Conservation (phyloP, 1,140 invertebrate genomes). For the Ips nitidus region DNA sequence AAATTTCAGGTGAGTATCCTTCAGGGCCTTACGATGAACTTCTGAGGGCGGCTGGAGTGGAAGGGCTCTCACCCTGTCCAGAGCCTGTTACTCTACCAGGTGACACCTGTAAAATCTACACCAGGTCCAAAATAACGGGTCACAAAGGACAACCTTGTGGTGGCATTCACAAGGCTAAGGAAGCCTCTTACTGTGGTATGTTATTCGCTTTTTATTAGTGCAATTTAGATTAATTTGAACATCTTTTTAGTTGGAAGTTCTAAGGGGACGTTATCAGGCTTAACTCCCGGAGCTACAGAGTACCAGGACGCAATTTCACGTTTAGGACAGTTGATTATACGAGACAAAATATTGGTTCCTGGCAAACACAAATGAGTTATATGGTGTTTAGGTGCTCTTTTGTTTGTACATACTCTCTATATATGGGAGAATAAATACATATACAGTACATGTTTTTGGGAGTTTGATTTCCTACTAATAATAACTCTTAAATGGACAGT, state of each 20-base stretch:
- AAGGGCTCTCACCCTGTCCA: constrained; percentile 55
- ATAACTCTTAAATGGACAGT: too few relatives aligned
- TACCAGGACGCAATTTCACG: constrained; percentile 62
- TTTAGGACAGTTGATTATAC: constrained; percentile 59
- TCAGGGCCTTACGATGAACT: constrained; percentile 58
- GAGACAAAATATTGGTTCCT: not conserved
- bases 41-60: constrained; percentile 53
- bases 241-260: constrained; percentile 38
- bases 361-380: not conserved
- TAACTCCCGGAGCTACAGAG: constrained; percentile 53
- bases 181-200: constrained; percentile 25
- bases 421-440: not conserved
- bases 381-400: not conserved
- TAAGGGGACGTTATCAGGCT: constrained; percentile 33
- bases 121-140: constrained; percentile 50
- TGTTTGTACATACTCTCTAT: not conserved
- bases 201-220: constrained; percentile 47
- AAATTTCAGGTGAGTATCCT: constrained; percentile 52
- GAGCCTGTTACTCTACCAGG: constrained; percentile 55
- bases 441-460: not conserved
- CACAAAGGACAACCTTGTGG: constrained; percentile 31
- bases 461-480: not conserved
- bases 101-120: constrained; percentile 56
- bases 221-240: constrained; percentile 22
- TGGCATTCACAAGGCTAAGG: constrained; percentile 19